Conservation (phyloP, 2,113 vertebrate species). For the Lampris megalopsis region DNA sequence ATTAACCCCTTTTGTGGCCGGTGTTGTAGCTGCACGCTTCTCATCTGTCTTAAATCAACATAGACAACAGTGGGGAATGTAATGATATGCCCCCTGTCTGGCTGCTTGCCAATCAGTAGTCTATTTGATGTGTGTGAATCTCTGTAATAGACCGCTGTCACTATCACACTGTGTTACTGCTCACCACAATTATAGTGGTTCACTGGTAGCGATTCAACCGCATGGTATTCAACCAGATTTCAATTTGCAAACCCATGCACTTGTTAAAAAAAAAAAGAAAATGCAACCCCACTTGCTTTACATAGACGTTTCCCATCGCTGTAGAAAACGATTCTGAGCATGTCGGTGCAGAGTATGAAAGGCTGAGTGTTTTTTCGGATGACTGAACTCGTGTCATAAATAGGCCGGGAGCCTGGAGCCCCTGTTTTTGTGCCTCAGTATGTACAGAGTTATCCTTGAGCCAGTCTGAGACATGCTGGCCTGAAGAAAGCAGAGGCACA, state of each 20-base stretch:
- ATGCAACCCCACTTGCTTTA: not conserved
- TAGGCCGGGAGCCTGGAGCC: conserved; percentile 44
- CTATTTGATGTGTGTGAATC: not conserved
- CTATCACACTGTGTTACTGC: not conserved
- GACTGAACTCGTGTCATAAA: conserved; percentile 59
- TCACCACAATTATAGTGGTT: not conserved
- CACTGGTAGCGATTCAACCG: conserved; percentile 1
- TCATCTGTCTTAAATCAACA: conserved; percentile 41
- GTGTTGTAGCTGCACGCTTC: conserved; percentile 56
- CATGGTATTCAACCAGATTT: not conserved
- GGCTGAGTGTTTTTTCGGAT: conserved; percentile 48
- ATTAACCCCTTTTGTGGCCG: conserved; percentile 68
- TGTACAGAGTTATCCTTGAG: conserved; percentile 46
- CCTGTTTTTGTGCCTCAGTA: conserved; percentile 25
- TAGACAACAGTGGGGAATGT: conserved; percentile 48
- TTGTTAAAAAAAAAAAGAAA: not conserved
- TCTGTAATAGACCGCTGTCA: too few species aligned
- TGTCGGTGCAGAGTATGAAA: conserved; percentile 37
- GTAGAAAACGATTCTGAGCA: conserved; percentile 29
- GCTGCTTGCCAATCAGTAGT: conserved; percentile 32
- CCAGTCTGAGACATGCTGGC: conserved; percentile 54
- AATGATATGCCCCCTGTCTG: conserved; percentile 34
- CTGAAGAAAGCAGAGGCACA: conserved; percentile 61
- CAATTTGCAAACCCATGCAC: conserved; percentile 10
- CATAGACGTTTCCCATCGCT: not conserved